A percentile compares a stretch with the other conserved stretches of the same genome.
These are phyloP conservation scores for Sphenodon punctatus DNA, from an alignment of 2,797 vertebrate species.

Conservation along the genomic window DNA sequence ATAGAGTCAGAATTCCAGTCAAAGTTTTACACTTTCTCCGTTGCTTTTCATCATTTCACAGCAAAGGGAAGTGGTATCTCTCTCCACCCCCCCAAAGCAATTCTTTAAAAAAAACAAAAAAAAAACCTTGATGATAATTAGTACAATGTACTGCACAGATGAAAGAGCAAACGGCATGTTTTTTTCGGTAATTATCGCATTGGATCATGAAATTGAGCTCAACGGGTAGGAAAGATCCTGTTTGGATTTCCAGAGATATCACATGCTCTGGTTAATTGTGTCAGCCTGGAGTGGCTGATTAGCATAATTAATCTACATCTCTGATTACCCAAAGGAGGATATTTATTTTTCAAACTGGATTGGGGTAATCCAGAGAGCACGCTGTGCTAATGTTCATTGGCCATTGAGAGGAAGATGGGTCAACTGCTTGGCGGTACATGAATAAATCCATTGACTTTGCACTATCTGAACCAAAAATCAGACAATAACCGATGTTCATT, in stretches of 20 bases:
- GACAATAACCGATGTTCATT: no score
- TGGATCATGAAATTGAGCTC: conserved; percentile 60
- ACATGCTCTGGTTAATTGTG: conserved; percentile 63
- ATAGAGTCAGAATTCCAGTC: no score
- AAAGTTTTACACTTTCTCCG: neutral
- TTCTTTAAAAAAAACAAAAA: no score
- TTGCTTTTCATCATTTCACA: neutral
- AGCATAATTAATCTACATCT: conserved; percentile 70
- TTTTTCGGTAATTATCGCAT: conserved; percentile 30
- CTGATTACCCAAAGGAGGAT: conserved; percentile 65
- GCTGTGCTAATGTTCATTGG: neutral
- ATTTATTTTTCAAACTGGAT: neutral
- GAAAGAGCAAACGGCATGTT: neutral
- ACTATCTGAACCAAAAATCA: no score
- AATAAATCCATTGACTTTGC: accelerated
- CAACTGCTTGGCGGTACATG: neutral
- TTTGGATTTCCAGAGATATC: conserved; percentile 48
- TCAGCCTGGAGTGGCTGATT: conserved; percentile 60
- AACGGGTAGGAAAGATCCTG: conserved; percentile 50
- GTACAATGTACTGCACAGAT: neutral
- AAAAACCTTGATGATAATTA: neutral
- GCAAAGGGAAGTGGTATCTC: neutral
- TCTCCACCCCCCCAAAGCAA: neutral
- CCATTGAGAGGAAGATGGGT: neutral
- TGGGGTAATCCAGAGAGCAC: neutral